A percentile compares a stretch with the other conserved stretches of the same genome.
Evolutionary conservation across 2,888 invertebrate species (phyloP).

Genomic region (Prosopocoilus inquinatus): DNA sequence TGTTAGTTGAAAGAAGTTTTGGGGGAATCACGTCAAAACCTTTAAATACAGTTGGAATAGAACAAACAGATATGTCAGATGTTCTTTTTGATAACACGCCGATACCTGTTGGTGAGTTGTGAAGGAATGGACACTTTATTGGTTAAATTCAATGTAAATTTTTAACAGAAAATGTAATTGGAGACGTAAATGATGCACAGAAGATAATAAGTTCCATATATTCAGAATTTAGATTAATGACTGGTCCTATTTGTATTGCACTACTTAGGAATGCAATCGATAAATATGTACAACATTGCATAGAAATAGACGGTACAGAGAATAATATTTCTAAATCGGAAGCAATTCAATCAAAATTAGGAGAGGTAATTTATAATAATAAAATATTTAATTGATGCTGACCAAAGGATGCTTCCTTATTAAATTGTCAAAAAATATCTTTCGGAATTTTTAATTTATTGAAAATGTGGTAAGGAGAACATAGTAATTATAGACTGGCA

Average conservation of each 20-base stretch:
- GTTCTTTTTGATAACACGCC: constrained; percentile 62
- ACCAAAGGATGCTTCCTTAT: no score
- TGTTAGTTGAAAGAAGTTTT: constrained; percentile 63
- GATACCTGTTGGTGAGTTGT: constrained; percentile 52
- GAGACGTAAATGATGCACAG: constrained; percentile 58
- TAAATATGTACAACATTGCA: constrained; percentile 54
- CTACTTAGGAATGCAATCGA: constrained; percentile 55
- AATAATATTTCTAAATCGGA: constrained; percentile 39
- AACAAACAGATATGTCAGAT: constrained; percentile 54
- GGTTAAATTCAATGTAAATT: constrained; percentile 5
- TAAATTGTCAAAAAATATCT: no score
- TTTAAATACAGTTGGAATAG: constrained; percentile 58
- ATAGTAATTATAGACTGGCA: no score
- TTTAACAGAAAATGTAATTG: constrained; percentile 59
- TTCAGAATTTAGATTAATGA: constrained; percentile 47
- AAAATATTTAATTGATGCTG: constrained; percentile 7
- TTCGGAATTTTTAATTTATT: no score
- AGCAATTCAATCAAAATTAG: constrained; percentile 37
- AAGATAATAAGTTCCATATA: constrained; percentile 54
- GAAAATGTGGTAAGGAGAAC: no score
- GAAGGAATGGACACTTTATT: constrained; percentile 8
- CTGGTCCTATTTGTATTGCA: constrained; percentile 49
- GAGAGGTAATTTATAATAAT: constrained; percentile 34
- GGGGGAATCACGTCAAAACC: constrained; percentile 58
- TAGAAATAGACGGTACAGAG: constrained; percentile 51